phyloP scores from a whole-genome alignment of 2,113 vertebrate genomes.

The Varanus salvator region DNA sequence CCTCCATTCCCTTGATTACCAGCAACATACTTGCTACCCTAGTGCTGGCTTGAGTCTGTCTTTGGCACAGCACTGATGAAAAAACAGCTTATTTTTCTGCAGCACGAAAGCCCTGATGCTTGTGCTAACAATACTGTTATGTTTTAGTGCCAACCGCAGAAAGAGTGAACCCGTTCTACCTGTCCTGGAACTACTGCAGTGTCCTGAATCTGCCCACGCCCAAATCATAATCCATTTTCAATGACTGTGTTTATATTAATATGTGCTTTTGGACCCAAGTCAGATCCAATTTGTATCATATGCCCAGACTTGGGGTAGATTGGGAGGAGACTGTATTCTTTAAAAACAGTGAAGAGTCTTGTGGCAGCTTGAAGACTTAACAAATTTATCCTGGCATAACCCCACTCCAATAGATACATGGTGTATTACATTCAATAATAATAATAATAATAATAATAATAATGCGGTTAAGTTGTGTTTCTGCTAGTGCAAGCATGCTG shows the following conservation, averaged over 20 bases:
- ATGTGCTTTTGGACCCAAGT: slow-evolving; percentile 3
- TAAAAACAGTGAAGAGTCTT: background rate
- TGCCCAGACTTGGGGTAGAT: background rate
- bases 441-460: no score
- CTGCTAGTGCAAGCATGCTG: no score
- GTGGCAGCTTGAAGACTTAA: no score
- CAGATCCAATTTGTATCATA: background rate
- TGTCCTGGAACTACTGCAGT: slow-evolving; percentile 38
- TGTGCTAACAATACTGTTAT: background rate
- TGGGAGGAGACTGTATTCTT: no score
- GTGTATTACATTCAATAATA: no score
- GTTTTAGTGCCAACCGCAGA: slow-evolving; percentile 21
- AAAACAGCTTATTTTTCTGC: background rate
- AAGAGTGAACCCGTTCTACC: slow-evolving; percentile 53
- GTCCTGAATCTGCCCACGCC: slow-evolving; percentile 34
- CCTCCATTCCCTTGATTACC: background rate
- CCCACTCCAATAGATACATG: no score
- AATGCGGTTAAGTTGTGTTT: no score
- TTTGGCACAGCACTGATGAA: background rate
- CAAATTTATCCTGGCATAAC: no score
- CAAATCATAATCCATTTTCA: slow-evolving; percentile 33
- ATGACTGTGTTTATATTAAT: slow-evolving; percentile 37
- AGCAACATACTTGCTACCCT: background rate
- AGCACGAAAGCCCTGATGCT: background rate
- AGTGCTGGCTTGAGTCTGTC: background rate